Base-by-base conservation (phyloP, 2,113 vertebrate species). In the Syrrhaptes paradoxus region DNA sequence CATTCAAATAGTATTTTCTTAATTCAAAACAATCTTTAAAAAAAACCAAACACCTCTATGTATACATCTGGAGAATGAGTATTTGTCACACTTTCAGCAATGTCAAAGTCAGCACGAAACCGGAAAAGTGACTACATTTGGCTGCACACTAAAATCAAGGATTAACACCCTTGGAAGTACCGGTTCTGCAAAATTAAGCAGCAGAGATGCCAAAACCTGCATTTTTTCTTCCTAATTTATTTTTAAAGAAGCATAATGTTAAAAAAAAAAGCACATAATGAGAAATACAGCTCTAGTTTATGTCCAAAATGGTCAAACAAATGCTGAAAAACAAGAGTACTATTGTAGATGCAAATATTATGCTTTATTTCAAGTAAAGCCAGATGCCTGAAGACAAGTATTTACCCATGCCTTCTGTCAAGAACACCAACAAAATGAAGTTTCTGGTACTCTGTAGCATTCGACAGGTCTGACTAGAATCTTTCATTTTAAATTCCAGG, bases 291-390 rank as follows among this genome's bases (percentile, higher is more conserved):
- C 59, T 73, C 66, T 73, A 90, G 41, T 29, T 92, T 80, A 51
- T 46, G 46, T 80, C 63, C 66, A 85, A 89, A 95, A 85, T 4
- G 31, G 70, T 90, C 82, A 79, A 92, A 95, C 41, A 65, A 95
- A 86, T 46, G 63, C 59, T 88, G 76, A 70, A 73, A 92, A 95
- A 20, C 74, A 93, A 76, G 52, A 87, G 32, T 28, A 48, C 17
- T 79, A 20, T 4, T 70, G 63, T 65, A 80, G 68, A 88, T 88
- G 55, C 19, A 77, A 86, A 59, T 68, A 83, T 88, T 76, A 38
- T 65, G 89, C 63, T 86, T 73, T 80, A 90, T 92, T 96, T 93
- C 91, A 94, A 95, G 59, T 46, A 92, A 90, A 83, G 65, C n/a
- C 91, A 89, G 89, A 90, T 89, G 80, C 80, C 76, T 86, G 41